Base-by-base conservation (phyloP, 2,888 invertebrate species). In the Cerastis rubricosa region DNA sequence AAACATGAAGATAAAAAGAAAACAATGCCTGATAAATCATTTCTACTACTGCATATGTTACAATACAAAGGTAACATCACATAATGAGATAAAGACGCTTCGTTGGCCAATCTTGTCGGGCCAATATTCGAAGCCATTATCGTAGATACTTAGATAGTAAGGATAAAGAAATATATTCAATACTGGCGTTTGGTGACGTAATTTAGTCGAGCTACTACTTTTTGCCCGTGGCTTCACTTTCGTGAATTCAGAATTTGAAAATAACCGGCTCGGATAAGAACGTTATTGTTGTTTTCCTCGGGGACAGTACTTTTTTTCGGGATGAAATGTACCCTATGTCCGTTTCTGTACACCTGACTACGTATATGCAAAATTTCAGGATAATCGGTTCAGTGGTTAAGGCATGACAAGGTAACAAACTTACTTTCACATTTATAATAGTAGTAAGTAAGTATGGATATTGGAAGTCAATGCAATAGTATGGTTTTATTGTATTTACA, bases 1-100 rank as follows among this genome's bases (percentile, higher is more conserved):
- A 64, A 57, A 35, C n/a, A 54, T 5, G 7, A 67, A 75, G 54
- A 83, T 69, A 77, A 51, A 51, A 76, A 54, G 14, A 77, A 76
- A 59, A 83, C 83, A 77, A 83, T 83, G 64, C 14, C 29, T 77
- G 40, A 51, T 77, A 80, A 69, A 67, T 83, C 64, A 77, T 83
- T 69, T 69, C 25, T n/a, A 65, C 25, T n/a, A 65, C 19, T 81
- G 59, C 67, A 71, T 63, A 57, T 78, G 65, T 61, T 68, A 14
- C 35, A 57, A 7, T 68, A 14, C 35, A 57, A 7, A 63, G 51
- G 78, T 67, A 78, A 64, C 76, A 67, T 80, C 64, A 79, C 81
- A 63, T 78, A 78, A 61, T 76, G 61, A 78, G 71, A 81, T 81
- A 81, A 81, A 68, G 49, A 57, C 57, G 61, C 54, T 83, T 57